These are phyloP conservation scores for Priocnemis perturbator DNA, from an alignment of 2,888 invertebrate species.

Conservation along the genomic window DNA sequence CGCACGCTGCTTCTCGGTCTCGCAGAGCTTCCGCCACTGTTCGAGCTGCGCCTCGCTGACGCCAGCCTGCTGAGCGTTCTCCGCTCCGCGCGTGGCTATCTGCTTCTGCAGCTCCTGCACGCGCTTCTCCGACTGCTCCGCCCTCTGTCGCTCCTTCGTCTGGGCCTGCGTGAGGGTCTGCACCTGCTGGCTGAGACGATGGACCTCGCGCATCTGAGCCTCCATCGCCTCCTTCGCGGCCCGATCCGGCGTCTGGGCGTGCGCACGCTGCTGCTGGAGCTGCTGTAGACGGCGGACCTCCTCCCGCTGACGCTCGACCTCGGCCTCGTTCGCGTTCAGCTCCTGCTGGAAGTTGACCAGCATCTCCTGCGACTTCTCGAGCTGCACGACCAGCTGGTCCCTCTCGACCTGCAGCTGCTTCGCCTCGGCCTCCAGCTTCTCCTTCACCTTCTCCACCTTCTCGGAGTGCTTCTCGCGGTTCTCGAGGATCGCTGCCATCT, in stretches of 20 bases:
- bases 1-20: slow-evolving; percentile 86
- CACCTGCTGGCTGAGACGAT: slow-evolving; percentile 83
- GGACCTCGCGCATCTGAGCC: slow-evolving; percentile 83
- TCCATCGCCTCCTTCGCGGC: slow-evolving; percentile 84
- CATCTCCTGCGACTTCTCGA: slow-evolving; percentile 96
- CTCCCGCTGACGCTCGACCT: slow-evolving; percentile 87
- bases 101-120: slow-evolving; percentile 80
- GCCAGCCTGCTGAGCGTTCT: slow-evolving; percentile 76
- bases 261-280: slow-evolving; percentile 77
- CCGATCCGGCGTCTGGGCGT: slow-evolving; percentile 83
- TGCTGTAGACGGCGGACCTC: slow-evolving; percentile 84
- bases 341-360: slow-evolving; percentile 95
- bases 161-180: slow-evolving; percentile 78
- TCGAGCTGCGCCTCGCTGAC: slow-evolving; percentile 83
- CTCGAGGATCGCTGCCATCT: slow-evolving; percentile 86
- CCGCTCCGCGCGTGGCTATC: slow-evolving; percentile 73
- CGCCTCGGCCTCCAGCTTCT: slow-evolving; percentile 89
- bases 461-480: slow-evolving; percentile 88
- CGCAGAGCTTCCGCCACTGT: slow-evolving; percentile 88
- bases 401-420: slow-evolving; percentile 90
- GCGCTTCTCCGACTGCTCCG: slow-evolving; percentile 85
- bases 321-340: slow-evolving; percentile 88
- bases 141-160: slow-evolving; percentile 78
- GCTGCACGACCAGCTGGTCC: slow-evolving; percentile 90
- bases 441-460: slow-evolving; percentile 89